These are phyloP conservation scores for Pteropus alecto DNA, from an alignment of 2,113 vertebrate genomes.

Conservation along the genomic window DNA sequence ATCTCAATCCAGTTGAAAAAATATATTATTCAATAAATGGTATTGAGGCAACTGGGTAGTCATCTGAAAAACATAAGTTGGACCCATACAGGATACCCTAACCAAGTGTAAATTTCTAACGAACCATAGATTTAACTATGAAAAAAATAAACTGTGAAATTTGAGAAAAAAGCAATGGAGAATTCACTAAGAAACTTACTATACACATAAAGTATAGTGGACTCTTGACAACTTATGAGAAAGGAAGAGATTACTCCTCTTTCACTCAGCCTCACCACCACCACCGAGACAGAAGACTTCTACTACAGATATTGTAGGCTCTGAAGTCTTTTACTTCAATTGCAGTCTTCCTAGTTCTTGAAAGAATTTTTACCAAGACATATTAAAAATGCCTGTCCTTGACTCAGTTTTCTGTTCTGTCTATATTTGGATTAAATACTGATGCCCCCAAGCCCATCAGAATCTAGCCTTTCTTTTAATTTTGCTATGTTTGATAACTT, in stretches of 20 bases:
- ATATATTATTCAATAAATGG: not conserved
- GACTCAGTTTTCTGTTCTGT: not conserved
- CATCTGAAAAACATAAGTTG: not conserved
- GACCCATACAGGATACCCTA: not conserved
- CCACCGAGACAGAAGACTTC: not conserved
- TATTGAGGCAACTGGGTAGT: not conserved
- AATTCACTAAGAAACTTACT: not conserved
- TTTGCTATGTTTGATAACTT: not conserved
- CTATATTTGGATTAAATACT: not conserved
- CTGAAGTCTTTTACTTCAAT: not conserved
- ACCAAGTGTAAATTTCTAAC: not conserved
- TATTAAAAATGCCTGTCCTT: not conserved
- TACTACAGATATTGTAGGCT: rapidly evolving
- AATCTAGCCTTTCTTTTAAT: not conserved
- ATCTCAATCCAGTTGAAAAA: not conserved
- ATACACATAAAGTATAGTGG: not conserved
- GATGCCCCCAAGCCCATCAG: not conserved
- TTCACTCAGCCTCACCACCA: not conserved
- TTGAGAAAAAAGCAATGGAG: not conserved
- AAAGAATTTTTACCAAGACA: no score
- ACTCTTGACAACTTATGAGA: not conserved
- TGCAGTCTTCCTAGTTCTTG: not conserved
- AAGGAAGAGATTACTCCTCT: not conserved
- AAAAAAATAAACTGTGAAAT: not conserved
- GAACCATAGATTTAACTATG: not conserved